phyloP scores from a whole-genome alignment of 2,888 invertebrate species.

The Cheilosia scutellata region DNA sequence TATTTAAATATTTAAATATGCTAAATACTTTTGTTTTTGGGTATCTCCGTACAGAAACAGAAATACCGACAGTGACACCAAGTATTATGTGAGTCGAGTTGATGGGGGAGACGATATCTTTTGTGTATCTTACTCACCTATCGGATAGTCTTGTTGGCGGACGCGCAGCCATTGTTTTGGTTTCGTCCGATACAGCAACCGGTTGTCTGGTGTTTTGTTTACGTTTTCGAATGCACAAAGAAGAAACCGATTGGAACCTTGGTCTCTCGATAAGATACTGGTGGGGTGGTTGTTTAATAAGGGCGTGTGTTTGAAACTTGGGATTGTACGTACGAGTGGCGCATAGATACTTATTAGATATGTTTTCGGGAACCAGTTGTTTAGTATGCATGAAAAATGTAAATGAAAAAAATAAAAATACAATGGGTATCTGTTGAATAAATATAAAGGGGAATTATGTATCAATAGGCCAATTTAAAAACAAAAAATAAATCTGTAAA shows the following conservation, averaged over 20 bases:
- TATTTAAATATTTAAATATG: conserved; percentile 51
- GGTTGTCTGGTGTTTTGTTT: conserved; percentile 63
- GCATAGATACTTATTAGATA: no score
- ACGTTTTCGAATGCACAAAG: conserved; percentile 49
- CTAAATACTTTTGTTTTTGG: conserved; percentile 34
- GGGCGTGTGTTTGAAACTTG: background rate
- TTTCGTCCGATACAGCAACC: conserved; percentile 35
- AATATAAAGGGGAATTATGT: no score
- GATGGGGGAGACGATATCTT: conserved; percentile 4
- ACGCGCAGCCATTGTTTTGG: conserved; percentile 37
- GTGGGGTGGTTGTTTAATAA: background rate
- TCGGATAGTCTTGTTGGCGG: background rate
- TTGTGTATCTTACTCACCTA: conserved; percentile 17
- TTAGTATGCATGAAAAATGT: no score
- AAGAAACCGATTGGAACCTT: conserved; percentile 26
- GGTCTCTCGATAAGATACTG: background rate
- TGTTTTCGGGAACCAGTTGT: no score
- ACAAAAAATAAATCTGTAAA: no score
- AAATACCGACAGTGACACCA: background rate
- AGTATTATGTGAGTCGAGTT: background rate
- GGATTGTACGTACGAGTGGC: background rate
- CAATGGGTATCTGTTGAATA: no score
- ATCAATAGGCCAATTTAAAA: no score
- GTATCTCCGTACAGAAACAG: background rate
- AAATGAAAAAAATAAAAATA: no score